phyloP scores from a whole-genome alignment of 2,888 invertebrate species.

The Plusia festucae region DNA sequence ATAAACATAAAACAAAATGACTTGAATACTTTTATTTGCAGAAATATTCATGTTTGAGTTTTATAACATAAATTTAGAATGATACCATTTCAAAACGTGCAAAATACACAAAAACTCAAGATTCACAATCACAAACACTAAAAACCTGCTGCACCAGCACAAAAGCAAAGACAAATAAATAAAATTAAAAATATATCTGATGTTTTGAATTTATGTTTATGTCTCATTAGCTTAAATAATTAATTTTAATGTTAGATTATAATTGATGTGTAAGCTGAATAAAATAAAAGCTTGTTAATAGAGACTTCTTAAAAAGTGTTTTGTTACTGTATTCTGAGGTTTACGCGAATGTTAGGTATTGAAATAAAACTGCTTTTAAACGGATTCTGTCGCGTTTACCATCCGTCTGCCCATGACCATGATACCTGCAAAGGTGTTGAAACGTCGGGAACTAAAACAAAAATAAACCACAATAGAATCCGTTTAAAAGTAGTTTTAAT shows the following conservation, averaged over 20 bases:
- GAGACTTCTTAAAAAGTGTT: not conserved
- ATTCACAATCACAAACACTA: not conserved
- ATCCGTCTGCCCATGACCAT: too few species aligned
- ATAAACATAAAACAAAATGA: conserved; percentile 8
- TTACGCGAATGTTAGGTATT: too few species aligned
- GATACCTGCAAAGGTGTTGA: too few species aligned
- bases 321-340: too few species aligned
- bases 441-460: too few species aligned
- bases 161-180: not conserved
- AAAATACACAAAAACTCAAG: not conserved
- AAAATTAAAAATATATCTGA: not conserved
- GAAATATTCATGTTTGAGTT: not conserved
- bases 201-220: conserved; percentile 2
- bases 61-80: too few species aligned
- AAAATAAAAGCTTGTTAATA: not conserved
- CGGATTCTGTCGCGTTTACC: too few species aligned
- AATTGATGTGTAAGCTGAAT: not conserved
- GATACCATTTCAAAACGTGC: not conserved
- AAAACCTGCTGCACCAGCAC: not conserved
- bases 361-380: too few species aligned
- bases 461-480: too few species aligned
- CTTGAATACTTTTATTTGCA: not conserved
- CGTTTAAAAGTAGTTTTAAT: too few species aligned
- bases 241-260: too few species aligned
- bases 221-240: not conserved